Conservation (phyloP, 2,113 vertebrate species). For the Elephantulus edwardii region DNA sequence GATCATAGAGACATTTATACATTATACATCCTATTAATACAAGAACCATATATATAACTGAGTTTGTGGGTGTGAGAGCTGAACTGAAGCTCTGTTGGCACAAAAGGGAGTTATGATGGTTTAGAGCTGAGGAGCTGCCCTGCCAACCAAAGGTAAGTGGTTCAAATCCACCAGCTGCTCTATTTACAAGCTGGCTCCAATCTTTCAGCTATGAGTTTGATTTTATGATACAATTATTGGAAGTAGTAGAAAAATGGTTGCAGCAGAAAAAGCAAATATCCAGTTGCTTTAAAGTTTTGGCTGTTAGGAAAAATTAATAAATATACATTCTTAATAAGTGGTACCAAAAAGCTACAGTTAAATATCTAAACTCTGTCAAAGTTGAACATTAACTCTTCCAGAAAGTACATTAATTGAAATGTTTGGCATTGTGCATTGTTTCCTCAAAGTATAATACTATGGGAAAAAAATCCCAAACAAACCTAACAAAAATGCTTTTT, state of each 20-base stretch:
- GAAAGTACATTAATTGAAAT: background rate
- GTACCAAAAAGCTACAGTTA: background rate
- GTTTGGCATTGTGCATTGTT: background rate
- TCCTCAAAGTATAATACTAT: background rate
- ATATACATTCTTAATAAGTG: slow-evolving; percentile 44
- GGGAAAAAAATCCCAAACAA: too few relatives aligned
- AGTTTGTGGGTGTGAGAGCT: background rate
- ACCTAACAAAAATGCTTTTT: too few relatives aligned
- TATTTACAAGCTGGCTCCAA: too few relatives aligned
- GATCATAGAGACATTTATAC: slow-evolving; percentile 3
- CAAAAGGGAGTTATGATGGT: too few relatives aligned
- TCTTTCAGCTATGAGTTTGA: too few relatives aligned
- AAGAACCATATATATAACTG: background rate
- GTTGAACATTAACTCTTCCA: background rate
- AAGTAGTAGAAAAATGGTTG: background rate
- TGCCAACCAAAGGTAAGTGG: too few relatives aligned
- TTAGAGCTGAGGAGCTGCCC: too few relatives aligned
- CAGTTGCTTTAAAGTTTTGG: background rate
- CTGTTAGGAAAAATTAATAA: slow-evolving; percentile 47
- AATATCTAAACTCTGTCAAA: background rate
- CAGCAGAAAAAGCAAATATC: background rate
- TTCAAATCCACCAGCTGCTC: too few relatives aligned
- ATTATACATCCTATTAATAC: slow-evolving; percentile 45
- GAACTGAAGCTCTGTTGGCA: slow-evolving; percentile 17
- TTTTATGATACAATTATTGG: background rate